Base-by-base conservation (phyloP, 2,113 vertebrate species). In the Charina bottae region DNA sequence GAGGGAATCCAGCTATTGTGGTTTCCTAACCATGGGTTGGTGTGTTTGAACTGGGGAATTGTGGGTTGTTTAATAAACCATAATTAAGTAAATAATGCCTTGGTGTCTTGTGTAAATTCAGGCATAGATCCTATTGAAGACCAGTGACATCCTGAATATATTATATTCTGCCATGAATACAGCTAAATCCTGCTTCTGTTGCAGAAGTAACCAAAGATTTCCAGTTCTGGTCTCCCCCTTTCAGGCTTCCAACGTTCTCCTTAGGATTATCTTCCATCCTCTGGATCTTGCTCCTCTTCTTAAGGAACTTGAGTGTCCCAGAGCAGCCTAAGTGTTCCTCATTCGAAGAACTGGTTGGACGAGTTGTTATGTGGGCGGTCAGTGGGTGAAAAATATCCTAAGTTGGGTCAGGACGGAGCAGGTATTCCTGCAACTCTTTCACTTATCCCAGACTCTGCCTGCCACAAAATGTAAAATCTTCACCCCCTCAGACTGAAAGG, bases 271-370 rank as follows among this genome's bases (percentile, higher is more conserved):
- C 56, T 58, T 58, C 33, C 37, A 3, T 37, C n/a, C 19, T 24
- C 21, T 23, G 33, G 46, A 72, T 15, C 84, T 62, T 58, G 26
- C 33, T 83, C 54, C 26, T 64, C 83, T n/a, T 37, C 49, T 24
- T 28, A 33, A 28, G 53, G 83, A 85, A 89, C 53, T n/a, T 54
- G n/a, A 10, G 26, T 4, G 28, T 37, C 59, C 0, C 49, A 15
- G 26, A 83, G 59, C 21, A 83, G 4, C 90, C 60, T 64, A 88
- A 55, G 26, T 93, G 89, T 90, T 94, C 4, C 42, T 88, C 0
- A 42, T 19, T 72, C 0, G 62, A 37, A 33, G 83, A 64, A 3
- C 42, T 37, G 56, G n/a, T 46, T 88, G 3, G 3, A 8, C 59
- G 2, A 46, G 89, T 83, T 92, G 24, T 56, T 55, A 55, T 83